Evolutionary conservation across 2,113 vertebrate genomes (phyloP).

Genomic region (Nycticorax nycticorax): DNA sequence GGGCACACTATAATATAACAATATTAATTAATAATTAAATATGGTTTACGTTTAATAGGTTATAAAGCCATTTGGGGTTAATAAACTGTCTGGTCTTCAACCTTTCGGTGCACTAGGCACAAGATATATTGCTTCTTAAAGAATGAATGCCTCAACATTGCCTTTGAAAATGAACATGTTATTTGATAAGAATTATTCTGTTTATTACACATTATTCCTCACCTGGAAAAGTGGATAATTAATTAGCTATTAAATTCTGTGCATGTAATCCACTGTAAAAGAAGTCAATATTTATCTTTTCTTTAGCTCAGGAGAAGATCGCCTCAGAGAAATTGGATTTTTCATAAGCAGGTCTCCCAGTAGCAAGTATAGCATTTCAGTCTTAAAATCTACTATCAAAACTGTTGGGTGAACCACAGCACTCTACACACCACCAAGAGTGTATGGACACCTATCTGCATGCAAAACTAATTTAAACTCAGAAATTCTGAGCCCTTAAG

Average conservation of each 20-base stretch:
- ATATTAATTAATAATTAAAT: slow-evolving; percentile 40
- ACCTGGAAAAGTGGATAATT: not conserved
- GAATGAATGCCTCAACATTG: not conserved
- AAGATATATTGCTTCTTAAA: not conserved
- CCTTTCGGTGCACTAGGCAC: not conserved
- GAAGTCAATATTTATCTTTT: not conserved
- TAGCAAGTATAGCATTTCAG: not conserved
- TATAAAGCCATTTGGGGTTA: slow-evolving; percentile 1
- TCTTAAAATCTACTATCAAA: not conserved
- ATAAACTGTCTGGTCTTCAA: slow-evolving; percentile 11
- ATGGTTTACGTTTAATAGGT: not conserved
- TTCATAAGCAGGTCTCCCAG: not conserved
- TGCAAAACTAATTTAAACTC: not conserved
- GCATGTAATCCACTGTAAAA: not conserved
- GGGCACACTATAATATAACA: not conserved
- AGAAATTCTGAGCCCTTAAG: not conserved
- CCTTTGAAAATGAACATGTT: not conserved
- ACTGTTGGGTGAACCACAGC: not conserved
- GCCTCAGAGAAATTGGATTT: not conserved
- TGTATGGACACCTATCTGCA: not conserved
- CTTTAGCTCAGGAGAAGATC: not conserved
- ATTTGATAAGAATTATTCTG: not conserved
- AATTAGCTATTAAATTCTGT: not conserved
- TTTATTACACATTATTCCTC: not conserved
- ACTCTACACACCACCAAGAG: not conserved